Conservation (phyloP, 2,888 invertebrate species). For the Cremastinae sp. region DNA sequence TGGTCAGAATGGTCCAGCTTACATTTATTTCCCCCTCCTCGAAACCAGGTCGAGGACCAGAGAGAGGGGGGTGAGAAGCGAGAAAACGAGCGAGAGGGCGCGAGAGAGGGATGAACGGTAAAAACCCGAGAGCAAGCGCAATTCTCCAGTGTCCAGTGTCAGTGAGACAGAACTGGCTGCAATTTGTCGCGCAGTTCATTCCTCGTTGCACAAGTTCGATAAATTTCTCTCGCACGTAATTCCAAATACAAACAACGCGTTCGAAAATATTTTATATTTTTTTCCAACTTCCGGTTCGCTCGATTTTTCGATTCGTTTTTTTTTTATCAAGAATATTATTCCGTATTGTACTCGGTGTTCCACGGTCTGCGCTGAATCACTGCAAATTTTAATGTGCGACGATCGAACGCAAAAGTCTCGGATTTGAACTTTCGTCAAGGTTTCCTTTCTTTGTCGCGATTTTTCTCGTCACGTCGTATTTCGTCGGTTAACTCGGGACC, state of each 20-base stretch:
- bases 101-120: conserved; percentile 42
- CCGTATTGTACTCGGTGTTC: background rate
- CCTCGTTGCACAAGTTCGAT: background rate
- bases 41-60: background rate
- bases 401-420: background rate
- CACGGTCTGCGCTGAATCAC: conserved; percentile 12
- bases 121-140: conserved; percentile 44
- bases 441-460: background rate
- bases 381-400: background rate
- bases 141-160: conserved; percentile 39
- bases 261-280: conserved; percentile 1
- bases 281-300: background rate
- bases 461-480: background rate
- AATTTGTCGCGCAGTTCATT: background rate
- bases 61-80: conserved; percentile 1
- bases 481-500: too few species aligned
- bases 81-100: background rate
- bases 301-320: background rate
- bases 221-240: background rate
- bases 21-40: conserved; percentile 27
- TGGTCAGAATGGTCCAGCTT: conserved; percentile 26
- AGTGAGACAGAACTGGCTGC: conserved; percentile 5
- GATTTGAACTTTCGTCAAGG: conserved; percentile 38
- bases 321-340: conserved; percentile 5
- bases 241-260: background rate